Base-by-base conservation (phyloP, 1,140 invertebrate genomes). In the Platyscapa corneri region DNA sequence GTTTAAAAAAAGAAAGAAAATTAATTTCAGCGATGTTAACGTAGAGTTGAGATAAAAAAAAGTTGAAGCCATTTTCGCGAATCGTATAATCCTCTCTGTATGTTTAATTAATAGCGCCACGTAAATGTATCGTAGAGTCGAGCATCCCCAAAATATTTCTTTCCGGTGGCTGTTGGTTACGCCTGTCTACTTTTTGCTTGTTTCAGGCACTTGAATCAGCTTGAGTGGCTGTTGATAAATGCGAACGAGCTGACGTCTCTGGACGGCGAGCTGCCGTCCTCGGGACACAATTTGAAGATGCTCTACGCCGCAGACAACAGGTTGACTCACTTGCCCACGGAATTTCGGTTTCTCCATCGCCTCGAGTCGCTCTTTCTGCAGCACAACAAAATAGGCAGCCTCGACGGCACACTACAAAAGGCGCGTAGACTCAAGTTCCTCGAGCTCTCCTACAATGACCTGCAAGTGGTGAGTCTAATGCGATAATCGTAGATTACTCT, bases 181-280 rank as follows among this genome's bases (percentile, higher is more conserved):
- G 30, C 1, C 65, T 42, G 46, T 53, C 46, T 27, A 49, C 49
- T 84, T 86, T 80, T 20, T 60, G 70, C 56, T 87, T 84, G 82
- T 91, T 90, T 49, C 89, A 95, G 94, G 83, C 95, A 96, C 80
- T 89, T 97, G 49, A 94, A 95, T 86, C 94, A 96, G 80, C 91
- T 97, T 27, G 95, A 96, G 89, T 97, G 96, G 95, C 94, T 97
- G 60, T 95, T 97, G 80, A 95, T 97, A 42, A 97, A 97, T 90
- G 94, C 95, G 32, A 97, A 97, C 90, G 94, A 96, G 75, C 92
- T 97, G 49, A 95, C 95, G 77, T 94, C 95, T 23, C 92, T 97
- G 84, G 96, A 97, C 32, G 95, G 95, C 39, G 95, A 97, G 92
- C 90, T 97, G 85, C 96, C 96, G 18, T 92, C 91, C 83, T 90